Conservation (phyloP, 2,113 vertebrate genomes). For the Mastomys natalensis region DNA sequence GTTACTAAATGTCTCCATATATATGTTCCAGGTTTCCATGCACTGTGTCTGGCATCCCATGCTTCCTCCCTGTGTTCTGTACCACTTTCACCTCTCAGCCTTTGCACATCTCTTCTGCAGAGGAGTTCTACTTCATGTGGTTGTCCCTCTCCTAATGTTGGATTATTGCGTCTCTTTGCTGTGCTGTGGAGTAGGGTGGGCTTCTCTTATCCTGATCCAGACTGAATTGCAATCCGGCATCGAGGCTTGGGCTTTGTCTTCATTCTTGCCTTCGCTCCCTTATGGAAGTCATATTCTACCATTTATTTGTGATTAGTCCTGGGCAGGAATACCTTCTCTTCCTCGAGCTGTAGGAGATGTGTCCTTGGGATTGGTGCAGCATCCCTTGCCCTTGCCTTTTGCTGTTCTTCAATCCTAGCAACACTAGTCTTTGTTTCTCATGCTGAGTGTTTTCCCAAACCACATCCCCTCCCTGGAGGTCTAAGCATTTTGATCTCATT, state of each 20-base stretch:
- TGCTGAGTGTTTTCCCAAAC: not conserved
- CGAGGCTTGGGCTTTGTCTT: not conserved
- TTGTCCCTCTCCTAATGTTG: not conserved
- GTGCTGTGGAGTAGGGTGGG: not conserved
- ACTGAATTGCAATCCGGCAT: not conserved
- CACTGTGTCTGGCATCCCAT: not conserved
- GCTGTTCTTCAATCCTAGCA: not conserved
- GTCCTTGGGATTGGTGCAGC: not conserved
- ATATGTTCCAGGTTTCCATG: not conserved
- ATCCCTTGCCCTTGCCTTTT: not conserved
- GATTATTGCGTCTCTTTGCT: not conserved
- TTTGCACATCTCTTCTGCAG: not conserved
- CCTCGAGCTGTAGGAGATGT: not conserved
- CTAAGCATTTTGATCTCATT: not conserved
- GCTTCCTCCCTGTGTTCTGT: not conserved
- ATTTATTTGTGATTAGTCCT: not conserved
- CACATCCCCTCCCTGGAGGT: not conserved
- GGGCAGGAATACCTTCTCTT: not conserved
- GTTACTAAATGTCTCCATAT: not conserved
- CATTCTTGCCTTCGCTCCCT: not conserved
- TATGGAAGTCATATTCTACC: not conserved
- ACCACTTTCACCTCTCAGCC: not conserved
- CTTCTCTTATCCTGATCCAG: conserved; percentile 2
- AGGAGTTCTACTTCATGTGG: not conserved
- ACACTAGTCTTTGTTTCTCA: not conserved